Percentiles rank a stretch among this genome's conserved stretches.
phyloP scores from a whole-genome alignment of 2,888 invertebrate genomes.

The Trichogramma evanescens region DNA sequence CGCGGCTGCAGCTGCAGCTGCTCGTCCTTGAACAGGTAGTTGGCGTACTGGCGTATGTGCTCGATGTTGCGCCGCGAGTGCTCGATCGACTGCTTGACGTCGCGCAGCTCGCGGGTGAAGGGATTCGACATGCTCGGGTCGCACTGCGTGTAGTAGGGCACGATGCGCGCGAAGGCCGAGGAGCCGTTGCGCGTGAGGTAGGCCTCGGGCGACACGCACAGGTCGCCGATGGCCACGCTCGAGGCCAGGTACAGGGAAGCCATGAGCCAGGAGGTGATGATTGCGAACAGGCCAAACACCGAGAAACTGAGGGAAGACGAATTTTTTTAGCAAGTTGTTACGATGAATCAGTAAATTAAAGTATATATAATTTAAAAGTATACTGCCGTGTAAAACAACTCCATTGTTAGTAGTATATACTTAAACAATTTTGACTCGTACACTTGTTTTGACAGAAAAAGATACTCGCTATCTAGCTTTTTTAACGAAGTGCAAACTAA shows the following conservation, averaged over 20 bases:
- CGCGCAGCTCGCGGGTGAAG: slow-evolving; percentile 73
- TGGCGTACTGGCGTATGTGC: slow-evolving; percentile 49
- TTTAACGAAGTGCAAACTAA: background rate
- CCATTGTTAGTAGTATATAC: too few species aligned
- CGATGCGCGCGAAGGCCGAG: slow-evolving; percentile 46
- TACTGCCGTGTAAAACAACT: too few species aligned
- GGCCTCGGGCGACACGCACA: slow-evolving; percentile 78
- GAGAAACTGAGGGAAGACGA: slow-evolving; percentile 56
- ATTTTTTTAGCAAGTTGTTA: too few species aligned
- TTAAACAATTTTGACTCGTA: too few species aligned
- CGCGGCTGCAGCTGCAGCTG: slow-evolving; percentile 58
- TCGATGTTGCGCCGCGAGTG: slow-evolving; percentile 52
- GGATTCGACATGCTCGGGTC: slow-evolving; percentile 73
- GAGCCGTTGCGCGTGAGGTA: slow-evolving; percentile 55
- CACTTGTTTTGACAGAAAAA: too few species aligned
- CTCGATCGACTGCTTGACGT: slow-evolving; percentile 64
- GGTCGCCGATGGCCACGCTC: slow-evolving; percentile 77
- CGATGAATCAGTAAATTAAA: too few species aligned
- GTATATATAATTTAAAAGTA: too few species aligned
- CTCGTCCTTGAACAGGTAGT: slow-evolving; percentile 51
- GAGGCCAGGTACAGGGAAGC: slow-evolving; percentile 79
- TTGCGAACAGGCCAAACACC: slow-evolving; percentile 77
- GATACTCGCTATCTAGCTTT: too few species aligned
- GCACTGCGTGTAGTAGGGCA: slow-evolving; percentile 76
- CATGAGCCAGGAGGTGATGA: slow-evolving; percentile 83